Percentiles rank a stretch among this genome's conserved stretches.
These are phyloP conservation scores for Plectrocnemia conspersa DNA, from an alignment of 1,140 invertebrate species.

Conservation along the genomic window DNA sequence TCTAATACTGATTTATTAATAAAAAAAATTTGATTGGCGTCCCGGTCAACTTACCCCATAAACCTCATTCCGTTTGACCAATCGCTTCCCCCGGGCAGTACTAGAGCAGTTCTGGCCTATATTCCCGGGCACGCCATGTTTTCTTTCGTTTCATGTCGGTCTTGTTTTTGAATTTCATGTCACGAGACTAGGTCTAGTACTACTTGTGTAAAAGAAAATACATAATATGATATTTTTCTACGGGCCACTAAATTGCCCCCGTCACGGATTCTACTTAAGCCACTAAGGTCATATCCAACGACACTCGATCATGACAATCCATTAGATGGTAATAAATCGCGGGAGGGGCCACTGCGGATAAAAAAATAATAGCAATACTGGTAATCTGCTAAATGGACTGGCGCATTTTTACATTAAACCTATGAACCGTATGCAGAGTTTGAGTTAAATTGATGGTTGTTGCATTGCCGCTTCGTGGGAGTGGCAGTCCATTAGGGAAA, in stretches of 20 bases:
- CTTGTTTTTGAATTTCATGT: conserved; percentile 17
- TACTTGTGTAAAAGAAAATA: too few species aligned
- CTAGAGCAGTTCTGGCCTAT: conserved; percentile 25
- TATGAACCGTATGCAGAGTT: conserved; percentile 30
- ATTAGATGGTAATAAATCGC: not conserved
- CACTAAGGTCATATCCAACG: too few species aligned
- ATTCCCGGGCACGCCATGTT: conserved; percentile 29
- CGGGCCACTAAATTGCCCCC: not conserved
- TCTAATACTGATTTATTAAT: too few species aligned
- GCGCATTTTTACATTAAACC: conserved; percentile 34
- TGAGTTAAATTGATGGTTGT: conserved; percentile 18
- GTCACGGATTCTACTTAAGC: conserved; percentile 10
- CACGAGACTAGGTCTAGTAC: conserved; percentile 23
- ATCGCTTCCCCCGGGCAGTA: too few species aligned
- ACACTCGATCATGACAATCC: too few species aligned
- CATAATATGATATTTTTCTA: too few species aligned
- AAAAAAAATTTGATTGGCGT: too few species aligned
- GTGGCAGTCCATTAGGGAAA: not conserved
- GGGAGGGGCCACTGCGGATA: conserved; percentile 26
- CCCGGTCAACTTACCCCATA: conserved; percentile 29
- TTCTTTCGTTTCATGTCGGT: conserved; percentile 30
- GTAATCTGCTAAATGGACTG: conserved; percentile 31
- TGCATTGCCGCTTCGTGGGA: not conserved
- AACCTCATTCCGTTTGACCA: conserved; percentile 27
- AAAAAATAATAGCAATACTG: too few species aligned